These are phyloP conservation scores for Spodoptera littoralis DNA, from an alignment of 2,888 invertebrate species.

Conservation along the genomic window DNA sequence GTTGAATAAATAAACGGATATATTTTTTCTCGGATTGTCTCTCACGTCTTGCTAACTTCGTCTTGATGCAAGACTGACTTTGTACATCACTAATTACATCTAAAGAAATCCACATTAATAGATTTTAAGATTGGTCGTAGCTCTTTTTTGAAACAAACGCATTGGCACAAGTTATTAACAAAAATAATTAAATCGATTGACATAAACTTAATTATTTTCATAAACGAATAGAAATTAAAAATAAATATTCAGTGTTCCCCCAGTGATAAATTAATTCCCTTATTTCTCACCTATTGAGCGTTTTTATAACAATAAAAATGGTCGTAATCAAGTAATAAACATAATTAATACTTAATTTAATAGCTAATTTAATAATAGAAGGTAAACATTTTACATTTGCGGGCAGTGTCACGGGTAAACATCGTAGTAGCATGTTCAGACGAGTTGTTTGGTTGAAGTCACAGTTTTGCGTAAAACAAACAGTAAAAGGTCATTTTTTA, in stretches of 20 bases:
- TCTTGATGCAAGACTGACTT: slow-evolving; percentile 53
- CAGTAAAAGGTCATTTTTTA: slow-evolving; percentile 2
- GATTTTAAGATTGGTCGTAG: slow-evolving; percentile 64
- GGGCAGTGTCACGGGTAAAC: slow-evolving; percentile 47
- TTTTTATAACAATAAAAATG: slow-evolving; percentile 56
- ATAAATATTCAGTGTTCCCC: slow-evolving; percentile 40
- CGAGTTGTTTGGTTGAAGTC: slow-evolving; percentile 1
- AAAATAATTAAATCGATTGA: slow-evolving; percentile 52
- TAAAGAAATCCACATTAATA: slow-evolving; percentile 50
- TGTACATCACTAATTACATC: slow-evolving; percentile 58
- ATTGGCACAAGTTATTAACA: slow-evolving; percentile 72
- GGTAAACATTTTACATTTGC: slow-evolving; percentile 40
- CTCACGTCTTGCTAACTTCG: slow-evolving; percentile 34
- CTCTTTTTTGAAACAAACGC: slow-evolving; percentile 63
- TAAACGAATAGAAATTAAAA: slow-evolving; percentile 46
- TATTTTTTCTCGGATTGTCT: slow-evolving; percentile 29
- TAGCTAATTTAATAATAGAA: slow-evolving; percentile 49
- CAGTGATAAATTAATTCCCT: slow-evolving; percentile 47
- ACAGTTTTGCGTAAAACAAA: slow-evolving; percentile 14
- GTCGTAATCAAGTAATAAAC: slow-evolving; percentile 61
- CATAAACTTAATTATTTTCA: slow-evolving; percentile 51
- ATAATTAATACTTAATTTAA: slow-evolving; percentile 64
- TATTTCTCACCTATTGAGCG: slow-evolving; percentile 65
- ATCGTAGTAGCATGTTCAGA: slow-evolving; percentile 16
- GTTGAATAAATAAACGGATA: slow-evolving; percentile 41